Conservation (phyloP, 2,113 vertebrate species). For the Brachypteracias leptosomus region DNA sequence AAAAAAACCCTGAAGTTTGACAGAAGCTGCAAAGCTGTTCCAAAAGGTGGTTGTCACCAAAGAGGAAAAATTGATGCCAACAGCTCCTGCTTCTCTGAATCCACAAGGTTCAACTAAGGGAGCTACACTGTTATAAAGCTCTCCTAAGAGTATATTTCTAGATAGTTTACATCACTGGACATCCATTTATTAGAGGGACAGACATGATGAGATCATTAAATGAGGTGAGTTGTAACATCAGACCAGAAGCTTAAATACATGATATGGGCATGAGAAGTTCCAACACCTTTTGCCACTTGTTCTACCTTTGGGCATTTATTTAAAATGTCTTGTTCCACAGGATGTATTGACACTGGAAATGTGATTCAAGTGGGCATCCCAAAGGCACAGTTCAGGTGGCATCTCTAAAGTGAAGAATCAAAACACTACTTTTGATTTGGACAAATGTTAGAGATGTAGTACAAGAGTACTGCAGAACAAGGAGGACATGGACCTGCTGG, state of each 20-base stretch:
- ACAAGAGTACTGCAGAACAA: rapidly evolving
- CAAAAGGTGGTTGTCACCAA: neutral
- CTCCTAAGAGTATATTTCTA: neutral
- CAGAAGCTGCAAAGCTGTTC: neutral
- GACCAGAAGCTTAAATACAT: neutral
- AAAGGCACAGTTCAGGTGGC: rapidly evolving
- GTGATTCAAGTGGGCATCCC: neutral
- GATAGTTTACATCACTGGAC: neutral
- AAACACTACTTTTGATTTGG: neutral
- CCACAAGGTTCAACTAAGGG: neutral
- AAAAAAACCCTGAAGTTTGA: neutral
- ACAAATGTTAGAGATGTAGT: rapidly evolving
- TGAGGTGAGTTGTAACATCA: neutral
- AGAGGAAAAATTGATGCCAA: neutral
- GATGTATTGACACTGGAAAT: rapidly evolving
- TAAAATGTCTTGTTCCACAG: neutral
- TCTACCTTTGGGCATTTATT: neutral
- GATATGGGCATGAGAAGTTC: neutral
- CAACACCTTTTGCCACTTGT: neutral
- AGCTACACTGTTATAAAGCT: neutral
- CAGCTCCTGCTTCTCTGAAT: neutral
- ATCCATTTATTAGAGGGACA: rapidly evolving
- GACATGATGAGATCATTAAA: rapidly evolving
- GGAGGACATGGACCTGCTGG: too few species aligned
- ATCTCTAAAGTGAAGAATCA: neutral